These are phyloP conservation scores for Ctenicera cuprea DNA, from an alignment of 2,888 invertebrate genomes.

Conservation along the genomic window DNA sequence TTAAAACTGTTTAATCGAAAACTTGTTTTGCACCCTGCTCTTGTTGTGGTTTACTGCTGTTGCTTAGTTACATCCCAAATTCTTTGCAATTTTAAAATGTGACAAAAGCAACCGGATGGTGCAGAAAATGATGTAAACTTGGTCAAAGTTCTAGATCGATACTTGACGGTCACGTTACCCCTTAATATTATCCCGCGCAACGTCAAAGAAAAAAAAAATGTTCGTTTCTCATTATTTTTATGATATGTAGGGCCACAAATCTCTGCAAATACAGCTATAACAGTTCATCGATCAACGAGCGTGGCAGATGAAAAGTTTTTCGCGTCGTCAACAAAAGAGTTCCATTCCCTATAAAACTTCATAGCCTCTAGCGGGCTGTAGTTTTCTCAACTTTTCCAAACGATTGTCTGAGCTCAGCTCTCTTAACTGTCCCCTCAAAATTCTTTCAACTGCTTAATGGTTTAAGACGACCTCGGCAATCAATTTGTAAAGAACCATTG, in stretches of 20 bases:
- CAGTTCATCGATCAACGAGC: constrained; percentile 41
- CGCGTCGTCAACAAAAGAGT: constrained; percentile 42
- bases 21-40: too few relatives aligned
- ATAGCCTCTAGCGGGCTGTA: constrained; percentile 44
- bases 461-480: constrained; percentile 15
- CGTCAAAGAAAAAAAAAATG: too few relatives aligned
- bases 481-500: constrained; percentile 12
- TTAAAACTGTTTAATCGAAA: too few relatives aligned
- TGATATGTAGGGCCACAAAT: constrained; percentile 8
- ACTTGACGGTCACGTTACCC: background rate
- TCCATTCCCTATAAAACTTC: constrained; percentile 46
- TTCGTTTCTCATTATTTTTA: background rate
- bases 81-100: too few relatives aligned
- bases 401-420: constrained; percentile 23
- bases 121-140: too few relatives aligned
- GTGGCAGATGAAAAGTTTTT: constrained; percentile 35
- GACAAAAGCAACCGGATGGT: too few relatives aligned
- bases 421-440: constrained; percentile 23
- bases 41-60: too few relatives aligned
- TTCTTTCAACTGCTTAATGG: constrained; percentile 25
- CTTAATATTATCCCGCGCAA: too few relatives aligned
- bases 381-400: constrained; percentile 41
- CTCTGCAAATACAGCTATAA: constrained; percentile 29
- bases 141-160: too few relatives aligned
- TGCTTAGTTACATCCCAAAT: too few relatives aligned